Evolutionary conservation across 2,113 vertebrate genomes (phyloP).

Genomic region (Neofelis nebulosa): DNA sequence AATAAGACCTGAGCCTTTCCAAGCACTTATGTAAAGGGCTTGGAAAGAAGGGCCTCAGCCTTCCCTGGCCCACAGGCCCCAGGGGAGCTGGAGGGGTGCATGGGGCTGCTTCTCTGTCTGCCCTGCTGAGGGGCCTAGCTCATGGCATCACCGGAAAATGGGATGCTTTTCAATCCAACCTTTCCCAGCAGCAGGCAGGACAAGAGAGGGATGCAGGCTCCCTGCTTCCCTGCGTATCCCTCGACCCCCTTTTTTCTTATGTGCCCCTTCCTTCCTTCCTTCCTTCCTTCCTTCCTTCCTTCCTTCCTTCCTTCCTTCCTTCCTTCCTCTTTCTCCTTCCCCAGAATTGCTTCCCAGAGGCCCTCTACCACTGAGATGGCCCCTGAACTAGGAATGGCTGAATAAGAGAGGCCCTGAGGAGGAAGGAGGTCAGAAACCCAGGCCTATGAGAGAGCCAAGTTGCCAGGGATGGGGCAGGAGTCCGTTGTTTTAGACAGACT

Average conservation of each 20-base stretch:
- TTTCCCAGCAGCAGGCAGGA: not conserved
- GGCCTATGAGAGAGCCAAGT: not conserved
- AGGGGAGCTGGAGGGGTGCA: not conserved
- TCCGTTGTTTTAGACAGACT: not conserved
- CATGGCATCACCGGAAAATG: rapidly evolving
- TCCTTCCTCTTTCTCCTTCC: not conserved
- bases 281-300: too few species aligned
- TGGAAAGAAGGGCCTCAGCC: not conserved
- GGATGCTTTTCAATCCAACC: not conserved
- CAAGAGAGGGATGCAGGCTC: not conserved
- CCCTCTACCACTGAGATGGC: not conserved
- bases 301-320: too few species aligned
- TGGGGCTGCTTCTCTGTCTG: not conserved
- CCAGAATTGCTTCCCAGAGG: not conserved
- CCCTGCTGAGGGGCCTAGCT: not conserved
- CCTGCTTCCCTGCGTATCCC: not conserved
- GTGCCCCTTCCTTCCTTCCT: not conserved
- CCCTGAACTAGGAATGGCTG: not conserved
- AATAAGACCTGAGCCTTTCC: slow-evolving; percentile 36
- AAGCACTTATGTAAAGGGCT: slow-evolving; percentile 64
- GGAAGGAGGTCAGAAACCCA: not conserved
- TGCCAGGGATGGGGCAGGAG: not conserved
- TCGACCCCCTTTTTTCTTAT: not conserved
- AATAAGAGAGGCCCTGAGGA: not conserved
- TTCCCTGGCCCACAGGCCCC: not conserved